These are phyloP conservation scores for Drosophila biarmipes DNA, from an alignment of 1,140 invertebrate species.

Conservation along the genomic window DNA sequence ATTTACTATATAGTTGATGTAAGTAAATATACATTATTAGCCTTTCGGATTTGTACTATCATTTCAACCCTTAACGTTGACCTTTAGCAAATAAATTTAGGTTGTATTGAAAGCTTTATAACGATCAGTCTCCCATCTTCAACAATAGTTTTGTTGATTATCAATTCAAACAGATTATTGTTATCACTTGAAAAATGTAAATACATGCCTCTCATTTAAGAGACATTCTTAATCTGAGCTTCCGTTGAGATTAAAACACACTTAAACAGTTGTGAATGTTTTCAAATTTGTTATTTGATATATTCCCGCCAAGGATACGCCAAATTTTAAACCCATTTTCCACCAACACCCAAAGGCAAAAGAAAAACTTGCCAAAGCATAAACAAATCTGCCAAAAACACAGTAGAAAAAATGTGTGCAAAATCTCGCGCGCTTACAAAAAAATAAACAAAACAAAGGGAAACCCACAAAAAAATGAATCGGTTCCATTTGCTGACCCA, in stretches of 20 bases:
- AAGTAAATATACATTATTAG: too few relatives aligned
- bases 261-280: slow-evolving; percentile 29
- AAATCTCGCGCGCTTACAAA: slow-evolving; percentile 17
- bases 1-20: too few relatives aligned
- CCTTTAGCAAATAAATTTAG: not conserved
- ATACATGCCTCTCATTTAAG: not conserved
- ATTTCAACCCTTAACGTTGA: not conserved
- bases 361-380: slow-evolving; percentile 36
- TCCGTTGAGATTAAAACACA: slow-evolving; percentile 30
- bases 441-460: slow-evolving; percentile 32
- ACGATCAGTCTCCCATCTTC: not conserved
- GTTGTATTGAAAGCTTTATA: not conserved
- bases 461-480: slow-evolving; percentile 47
- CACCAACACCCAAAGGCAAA: slow-evolving; percentile 10
- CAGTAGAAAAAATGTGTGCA: slow-evolving; percentile 19
- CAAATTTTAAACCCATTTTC: slow-evolving; percentile 41
- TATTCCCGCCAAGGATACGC: slow-evolving; percentile 36
- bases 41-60: not conserved
- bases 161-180: not conserved
- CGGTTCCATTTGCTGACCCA: slow-evolving; percentile 75
- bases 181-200: slow-evolving; percentile 21
- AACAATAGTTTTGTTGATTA: not conserved
- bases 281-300: slow-evolving; percentile 37
- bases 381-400: slow-evolving; percentile 40
- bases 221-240: not conserved